Evolutionary conservation across 2,113 vertebrate species (phyloP).

Genomic region (Emydura subglobosa): DNA sequence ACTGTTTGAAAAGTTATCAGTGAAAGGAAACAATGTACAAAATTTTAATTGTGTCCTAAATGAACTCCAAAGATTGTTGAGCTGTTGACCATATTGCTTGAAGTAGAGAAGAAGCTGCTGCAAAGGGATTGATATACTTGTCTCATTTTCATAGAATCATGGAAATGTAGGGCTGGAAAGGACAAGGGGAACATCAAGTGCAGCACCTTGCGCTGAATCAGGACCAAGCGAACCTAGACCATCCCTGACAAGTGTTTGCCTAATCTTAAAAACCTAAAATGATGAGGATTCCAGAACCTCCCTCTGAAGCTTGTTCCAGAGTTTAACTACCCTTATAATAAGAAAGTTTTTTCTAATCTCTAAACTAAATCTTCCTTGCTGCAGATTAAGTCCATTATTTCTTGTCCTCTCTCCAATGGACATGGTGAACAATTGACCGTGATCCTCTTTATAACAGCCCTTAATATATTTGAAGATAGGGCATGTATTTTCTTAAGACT

Average conservation of each 20-base stretch:
- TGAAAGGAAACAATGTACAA: background rate
- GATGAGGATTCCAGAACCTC: background rate
- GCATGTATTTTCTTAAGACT: background rate
- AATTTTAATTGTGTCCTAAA: background rate
- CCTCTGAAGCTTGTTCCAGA: background rate
- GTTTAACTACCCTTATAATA: background rate
- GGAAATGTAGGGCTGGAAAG: no score
- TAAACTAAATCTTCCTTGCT: background rate
- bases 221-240: background rate
- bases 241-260: background rate
- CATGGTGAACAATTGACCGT: background rate
- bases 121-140: background rate
- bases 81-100: background rate
- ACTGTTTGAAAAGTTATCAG: background rate
- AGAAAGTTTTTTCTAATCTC: background rate
- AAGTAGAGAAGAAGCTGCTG: background rate
- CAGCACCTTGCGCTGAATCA: background rate
- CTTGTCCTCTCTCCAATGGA: background rate
- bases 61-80: constrained; percentile 11
- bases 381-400: background rate
- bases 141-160: no score
- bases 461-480: background rate
- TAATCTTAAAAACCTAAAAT: background rate
- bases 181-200: background rate
- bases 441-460: background rate